Evolutionary conservation across 2,113 vertebrate genomes (phyloP), one percentile per base, ranked within the genome.

Genomic region (Leuciscus idus): DNA sequence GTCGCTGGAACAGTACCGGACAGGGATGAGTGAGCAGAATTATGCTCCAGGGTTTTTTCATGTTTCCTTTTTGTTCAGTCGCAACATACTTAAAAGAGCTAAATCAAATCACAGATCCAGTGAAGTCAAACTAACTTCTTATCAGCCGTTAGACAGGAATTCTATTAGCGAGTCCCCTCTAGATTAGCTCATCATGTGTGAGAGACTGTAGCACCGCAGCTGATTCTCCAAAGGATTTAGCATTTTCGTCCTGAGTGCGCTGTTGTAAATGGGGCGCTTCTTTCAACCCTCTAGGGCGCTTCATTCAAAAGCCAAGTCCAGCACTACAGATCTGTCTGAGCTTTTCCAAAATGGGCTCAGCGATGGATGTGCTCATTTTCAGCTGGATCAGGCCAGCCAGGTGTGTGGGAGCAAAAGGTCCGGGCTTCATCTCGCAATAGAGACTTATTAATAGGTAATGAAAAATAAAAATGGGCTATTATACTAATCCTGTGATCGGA

Each of bases 391-490:
- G 74, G 81, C 48, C 50, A 52, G 64, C 77, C 59, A 85, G 68
- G 30, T 88, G 83, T 11, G 26, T 68, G 77, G 74, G 66, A 84
- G 75, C 76, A 50, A 80, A 84, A 81, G 70, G 33, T 81, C 73
- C 19, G 4, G 9, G 59, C 28, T 33, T 87, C 10, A 52, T 85
- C 26, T 57, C 66, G 33, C 68, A 81, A 26, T 74, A 57, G 46
- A 28, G 59, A 68, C 52, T 36, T 85, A 85, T 85, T 88, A 81
- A 88, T 85, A 81, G 46, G 57, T 84, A 84, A 64, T 79, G 62
- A 70, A 43, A 84, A 84, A 84, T 87, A 84, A 83, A 81, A 84
- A 62, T 81, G 75, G 68, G 66, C 82, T 87, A 73, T 66, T 75
- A 59, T 30, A 62, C 57, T 84, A 23, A 73, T 48, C 66, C 57